A percentile compares a stretch with the other conserved stretches of the same genome.
phyloP scores from a whole-genome alignment of 2,888 invertebrate genomes.

The Xestia c-nigrum region DNA sequence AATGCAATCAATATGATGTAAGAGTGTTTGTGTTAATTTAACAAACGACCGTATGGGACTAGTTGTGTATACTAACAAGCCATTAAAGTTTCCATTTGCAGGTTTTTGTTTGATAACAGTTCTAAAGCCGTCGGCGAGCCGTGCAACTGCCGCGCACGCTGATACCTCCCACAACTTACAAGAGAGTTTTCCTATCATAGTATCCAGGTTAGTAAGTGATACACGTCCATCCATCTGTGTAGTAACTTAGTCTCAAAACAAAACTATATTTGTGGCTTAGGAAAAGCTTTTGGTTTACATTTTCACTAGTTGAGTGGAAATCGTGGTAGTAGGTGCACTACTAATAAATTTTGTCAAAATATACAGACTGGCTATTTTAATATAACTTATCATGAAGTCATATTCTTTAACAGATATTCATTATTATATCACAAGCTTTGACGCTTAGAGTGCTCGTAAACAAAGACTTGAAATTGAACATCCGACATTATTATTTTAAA shows the following conservation, averaged over 20 bases:
- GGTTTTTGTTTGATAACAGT: constrained; percentile 73
- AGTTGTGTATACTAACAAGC: constrained; percentile 75
- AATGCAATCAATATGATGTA: constrained; percentile 58
- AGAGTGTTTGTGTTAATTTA: constrained; percentile 53
- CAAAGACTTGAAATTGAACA: not conserved
- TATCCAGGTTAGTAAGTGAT: constrained; percentile 58
- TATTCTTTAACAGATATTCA: not conserved
- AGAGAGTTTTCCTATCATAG: constrained; percentile 10
- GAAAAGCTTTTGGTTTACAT: not conserved
- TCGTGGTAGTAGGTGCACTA: not conserved
- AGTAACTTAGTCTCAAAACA: not conserved
- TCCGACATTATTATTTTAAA: not conserved
- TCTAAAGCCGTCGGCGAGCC: constrained; percentile 29
- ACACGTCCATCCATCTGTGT: not conserved
- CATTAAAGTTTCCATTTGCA: constrained; percentile 81
- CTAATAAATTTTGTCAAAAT: not conserved
- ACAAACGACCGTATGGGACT: constrained; percentile 57
- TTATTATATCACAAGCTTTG: not conserved
- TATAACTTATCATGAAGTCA: not conserved
- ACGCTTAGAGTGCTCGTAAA: not conserved
- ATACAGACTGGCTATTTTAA: not conserved
- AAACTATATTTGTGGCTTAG: not conserved
- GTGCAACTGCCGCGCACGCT: constrained; percentile 10
- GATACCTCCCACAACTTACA: constrained; percentile 18
- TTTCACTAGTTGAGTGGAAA: not conserved